phyloP scores from a whole-genome alignment of 2,797 vertebrate genomes.

The Falco columbarius region DNA sequence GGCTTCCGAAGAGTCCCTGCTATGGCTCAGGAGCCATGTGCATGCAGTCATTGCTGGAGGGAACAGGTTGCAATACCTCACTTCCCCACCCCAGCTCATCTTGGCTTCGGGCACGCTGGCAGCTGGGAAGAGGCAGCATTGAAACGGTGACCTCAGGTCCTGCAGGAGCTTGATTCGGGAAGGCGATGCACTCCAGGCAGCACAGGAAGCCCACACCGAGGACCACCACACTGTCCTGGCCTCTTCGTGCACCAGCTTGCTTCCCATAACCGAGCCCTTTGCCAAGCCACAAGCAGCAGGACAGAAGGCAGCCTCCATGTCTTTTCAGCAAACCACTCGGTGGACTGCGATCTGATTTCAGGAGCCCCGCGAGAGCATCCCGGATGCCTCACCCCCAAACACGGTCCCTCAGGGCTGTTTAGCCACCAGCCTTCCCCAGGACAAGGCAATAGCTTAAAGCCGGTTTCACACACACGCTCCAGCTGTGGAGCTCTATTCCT shows the following conservation, averaged over 20 bases:
- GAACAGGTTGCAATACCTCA: background rate
- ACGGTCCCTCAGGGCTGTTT: background rate
- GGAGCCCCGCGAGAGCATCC: background rate
- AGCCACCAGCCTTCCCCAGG: background rate
- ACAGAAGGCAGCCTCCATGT: background rate
- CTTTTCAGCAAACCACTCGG: background rate
- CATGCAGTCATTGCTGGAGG: background rate
- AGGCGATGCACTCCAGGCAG: accelerated
- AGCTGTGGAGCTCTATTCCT: background rate
- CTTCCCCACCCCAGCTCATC: background rate
- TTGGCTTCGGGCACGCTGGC: background rate
- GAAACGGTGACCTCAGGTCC: background rate
- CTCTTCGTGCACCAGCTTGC: accelerated
- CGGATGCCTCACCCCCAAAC: background rate
- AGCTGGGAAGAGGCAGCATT: background rate
- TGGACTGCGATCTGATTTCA: background rate
- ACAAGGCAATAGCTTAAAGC: background rate
- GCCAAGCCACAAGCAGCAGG: accelerated
- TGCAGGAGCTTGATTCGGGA: background rate
- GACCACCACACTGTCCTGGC: background rate
- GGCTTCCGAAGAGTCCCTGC: background rate
- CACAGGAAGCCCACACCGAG: background rate
- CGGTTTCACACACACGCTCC: accelerated
- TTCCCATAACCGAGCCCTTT: background rate
- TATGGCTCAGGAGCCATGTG: background rate